A percentile compares a stretch with the other conserved stretches of the same genome.
These are phyloP conservation scores for Oryzias melastigma DNA, from an alignment of 2,113 vertebrate genomes.

Conservation along the genomic window DNA sequence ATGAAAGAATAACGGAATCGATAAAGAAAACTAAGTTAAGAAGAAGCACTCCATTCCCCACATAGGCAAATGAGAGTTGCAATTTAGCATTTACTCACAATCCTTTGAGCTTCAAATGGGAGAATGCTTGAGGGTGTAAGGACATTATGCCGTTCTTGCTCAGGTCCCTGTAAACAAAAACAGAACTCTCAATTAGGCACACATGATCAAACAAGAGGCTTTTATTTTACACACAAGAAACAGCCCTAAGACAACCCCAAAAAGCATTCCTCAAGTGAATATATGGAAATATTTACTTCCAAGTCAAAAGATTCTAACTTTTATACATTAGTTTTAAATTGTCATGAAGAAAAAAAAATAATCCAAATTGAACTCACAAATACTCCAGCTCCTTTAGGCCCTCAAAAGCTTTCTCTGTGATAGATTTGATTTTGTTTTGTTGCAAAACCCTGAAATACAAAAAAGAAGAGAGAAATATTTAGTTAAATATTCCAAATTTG, in stretches of 20 bases:
- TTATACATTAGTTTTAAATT: too few species aligned
- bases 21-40: not conserved
- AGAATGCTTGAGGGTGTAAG: conserved; percentile 90
- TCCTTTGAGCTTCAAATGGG: conserved; percentile 89
- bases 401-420: conserved; percentile 95
- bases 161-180: conserved; percentile 82
- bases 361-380: conserved; percentile 82
- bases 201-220: conserved; percentile 11
- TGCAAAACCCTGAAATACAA: conserved; percentile 84
- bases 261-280: too few species aligned
- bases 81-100: conserved; percentile 81
- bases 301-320: too few species aligned
- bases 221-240: conserved; percentile 8
- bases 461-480: not conserved
- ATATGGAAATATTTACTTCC: too few species aligned
- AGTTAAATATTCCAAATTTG: not conserved
- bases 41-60: not conserved
- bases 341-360: not conserved
- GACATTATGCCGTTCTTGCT: conserved; percentile 97
- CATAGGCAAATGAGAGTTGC: not conserved
- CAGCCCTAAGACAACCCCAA: too few species aligned
- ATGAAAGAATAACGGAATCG: conserved; percentile 14
- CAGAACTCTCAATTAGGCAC: conserved; percentile 22
- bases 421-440: conserved; percentile 92
- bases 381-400: conserved; percentile 90